Evolutionary conservation across 2,888 invertebrate genomes (phyloP), one percentile per base, ranked within the genome.

Genomic region (Limnephilus lunatus): DNA sequence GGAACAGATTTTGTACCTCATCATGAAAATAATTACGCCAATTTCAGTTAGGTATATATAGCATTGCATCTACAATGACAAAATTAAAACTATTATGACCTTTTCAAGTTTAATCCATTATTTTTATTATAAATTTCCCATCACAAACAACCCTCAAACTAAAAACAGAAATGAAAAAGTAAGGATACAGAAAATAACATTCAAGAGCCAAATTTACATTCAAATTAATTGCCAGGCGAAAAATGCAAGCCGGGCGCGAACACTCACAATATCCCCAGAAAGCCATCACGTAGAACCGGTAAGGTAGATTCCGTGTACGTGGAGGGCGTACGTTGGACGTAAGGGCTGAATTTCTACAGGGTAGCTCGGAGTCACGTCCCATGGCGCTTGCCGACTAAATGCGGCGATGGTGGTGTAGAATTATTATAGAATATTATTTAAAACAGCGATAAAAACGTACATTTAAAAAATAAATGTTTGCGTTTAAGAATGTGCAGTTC

Each of bases 281-380:
- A 88, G 68, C 68, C 32, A 11, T 88, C 89, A 89, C 89, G 89
- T 81, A 89, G 89, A 80, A 88, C 25, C 53, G 35, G 88, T 88
- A 88, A 88, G 39, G 86, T 86, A 48, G 86, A 86, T 86, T 86
- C 86, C 86, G 48, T n/a, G 48, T 44, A 86, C 86, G 86, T 86
- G 86, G 15, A 86, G 39, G 30, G 86, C 39, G 86, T 53, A 19
- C 53, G 68, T 25, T n/a, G 68, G 68, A 68, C 68, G 25, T 25
- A 25, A 68, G 68, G 68, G 68, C 25, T 5, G 68, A 68, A 68
- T 68, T 25, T 68, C 68, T 68, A 68, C 30, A 48, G 48, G 82
- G 30, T 81, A 30, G 68, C 68, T 68, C 25, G 25, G 68, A 1
- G 25, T 68, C 68, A 68, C 53, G 53, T 53, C 19, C 53, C 53